Conservation (phyloP, 2,113 vertebrate genomes). For the Etia nguti region DNA sequence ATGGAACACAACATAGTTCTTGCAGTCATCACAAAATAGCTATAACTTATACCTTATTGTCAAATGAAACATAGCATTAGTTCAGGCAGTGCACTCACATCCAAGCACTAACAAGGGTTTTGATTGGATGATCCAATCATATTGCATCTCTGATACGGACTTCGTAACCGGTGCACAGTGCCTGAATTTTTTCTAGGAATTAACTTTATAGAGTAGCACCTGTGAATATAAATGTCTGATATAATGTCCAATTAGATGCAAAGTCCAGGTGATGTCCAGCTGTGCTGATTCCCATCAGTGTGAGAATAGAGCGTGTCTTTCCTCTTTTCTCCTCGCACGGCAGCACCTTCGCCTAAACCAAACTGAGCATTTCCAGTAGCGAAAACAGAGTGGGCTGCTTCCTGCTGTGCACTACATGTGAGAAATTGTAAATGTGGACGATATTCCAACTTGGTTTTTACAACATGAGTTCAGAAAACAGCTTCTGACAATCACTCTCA, state of each 20-base stretch:
- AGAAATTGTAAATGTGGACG: fast-evolving
- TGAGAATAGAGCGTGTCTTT: background rate
- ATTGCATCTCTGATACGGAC: background rate
- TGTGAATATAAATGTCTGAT: background rate
- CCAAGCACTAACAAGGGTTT: background rate
- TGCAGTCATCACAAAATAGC: background rate
- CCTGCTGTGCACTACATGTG: background rate
- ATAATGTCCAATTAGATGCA: background rate
- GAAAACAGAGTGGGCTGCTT: background rate
- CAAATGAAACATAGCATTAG: background rate
- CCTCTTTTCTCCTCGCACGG: background rate
- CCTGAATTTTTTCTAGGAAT: background rate
- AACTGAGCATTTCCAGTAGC: background rate
- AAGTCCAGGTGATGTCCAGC: background rate
- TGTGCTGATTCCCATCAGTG: background rate
- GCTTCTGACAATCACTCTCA: background rate
- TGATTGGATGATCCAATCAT: background rate
- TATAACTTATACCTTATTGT: fast-evolving
- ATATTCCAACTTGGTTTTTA: background rate
- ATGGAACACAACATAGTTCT: background rate
- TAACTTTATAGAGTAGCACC: background rate
- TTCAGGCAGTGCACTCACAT: background rate
- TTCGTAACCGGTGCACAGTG: background rate
- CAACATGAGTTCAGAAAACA: background rate
- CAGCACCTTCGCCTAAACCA: background rate